These are phyloP conservation scores for Pluvianellus socialis DNA, from an alignment of 2,113 vertebrate species.

Conservation along the genomic window DNA sequence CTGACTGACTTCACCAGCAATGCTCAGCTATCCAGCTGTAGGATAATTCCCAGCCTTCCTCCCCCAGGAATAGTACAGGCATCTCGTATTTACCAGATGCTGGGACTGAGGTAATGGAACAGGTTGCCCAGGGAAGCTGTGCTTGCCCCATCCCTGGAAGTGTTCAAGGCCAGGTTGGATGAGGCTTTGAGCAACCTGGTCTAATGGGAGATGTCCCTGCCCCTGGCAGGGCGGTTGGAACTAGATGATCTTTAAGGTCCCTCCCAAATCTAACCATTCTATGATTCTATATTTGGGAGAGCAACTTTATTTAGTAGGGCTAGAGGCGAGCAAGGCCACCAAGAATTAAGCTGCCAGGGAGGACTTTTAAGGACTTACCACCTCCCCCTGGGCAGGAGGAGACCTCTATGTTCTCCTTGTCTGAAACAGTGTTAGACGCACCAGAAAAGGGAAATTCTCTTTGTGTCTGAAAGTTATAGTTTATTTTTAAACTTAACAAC, in stretches of 20 bases:
- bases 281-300: not conserved
- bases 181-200: not conserved
- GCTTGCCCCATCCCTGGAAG: not conserved
- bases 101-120: not conserved
- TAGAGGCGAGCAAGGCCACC: not conserved
- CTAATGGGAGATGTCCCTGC: not conserved
- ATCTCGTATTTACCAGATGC: not conserved
- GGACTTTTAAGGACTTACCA: not conserved
- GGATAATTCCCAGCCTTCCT: not conserved
- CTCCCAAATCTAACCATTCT: not conserved
- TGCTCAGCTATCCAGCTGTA: not conserved
- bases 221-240: not conserved
- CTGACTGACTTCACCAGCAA: not conserved
- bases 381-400: not conserved
- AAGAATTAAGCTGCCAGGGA: not conserved
- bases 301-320: not conserved
- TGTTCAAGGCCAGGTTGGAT: not conserved
- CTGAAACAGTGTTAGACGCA: not conserved
- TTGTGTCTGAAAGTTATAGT: not conserved
- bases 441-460: not conserved
- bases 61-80: not conserved
- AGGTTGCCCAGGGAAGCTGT: not conserved
- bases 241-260: not conserved
- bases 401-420: not conserved
- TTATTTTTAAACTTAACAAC: slow-evolving; percentile 11